A percentile compares a stretch with the other conserved stretches of the same genome.
Evolutionary conservation across 2,888 invertebrate species (phyloP).

Genomic region (Megalurothrips usitatus): DNA sequence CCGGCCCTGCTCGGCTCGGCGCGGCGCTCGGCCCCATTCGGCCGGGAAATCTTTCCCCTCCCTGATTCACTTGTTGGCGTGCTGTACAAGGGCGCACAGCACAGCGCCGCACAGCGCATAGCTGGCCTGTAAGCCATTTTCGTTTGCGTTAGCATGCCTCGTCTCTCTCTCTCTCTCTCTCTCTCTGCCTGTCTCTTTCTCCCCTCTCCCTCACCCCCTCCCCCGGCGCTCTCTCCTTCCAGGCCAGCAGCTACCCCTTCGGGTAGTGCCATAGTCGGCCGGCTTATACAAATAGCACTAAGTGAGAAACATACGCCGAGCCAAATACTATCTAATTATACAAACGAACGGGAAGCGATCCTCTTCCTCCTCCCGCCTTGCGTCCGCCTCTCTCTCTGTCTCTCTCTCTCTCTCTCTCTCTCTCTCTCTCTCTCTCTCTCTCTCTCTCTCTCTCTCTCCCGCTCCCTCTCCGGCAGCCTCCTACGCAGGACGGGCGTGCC

Average conservation of each 20-base stretch:
- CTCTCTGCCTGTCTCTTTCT: too few species aligned
- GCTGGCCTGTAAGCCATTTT: too few species aligned
- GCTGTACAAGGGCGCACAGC: not conserved
- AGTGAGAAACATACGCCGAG: conserved; percentile 2
- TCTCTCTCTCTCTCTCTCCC: not conserved
- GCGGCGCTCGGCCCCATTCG: not conserved
- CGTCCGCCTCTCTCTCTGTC: not conserved
- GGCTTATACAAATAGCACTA: not conserved
- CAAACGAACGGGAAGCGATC: conserved; percentile 6
- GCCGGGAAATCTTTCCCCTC: not conserved
- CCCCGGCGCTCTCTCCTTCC: not conserved
- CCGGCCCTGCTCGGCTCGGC: not conserved
- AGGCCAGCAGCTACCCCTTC: not conserved
- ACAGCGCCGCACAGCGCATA: too few species aligned
- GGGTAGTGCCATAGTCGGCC: not conserved
- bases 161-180: too few species aligned
- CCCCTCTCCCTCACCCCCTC: too few species aligned
- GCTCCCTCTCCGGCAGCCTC: not conserved
- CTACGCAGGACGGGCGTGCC: not conserved
- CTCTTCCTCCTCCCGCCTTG: not conserved
- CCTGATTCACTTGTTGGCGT: conserved; percentile 2
- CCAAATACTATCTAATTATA: not conserved
- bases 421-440: not conserved
- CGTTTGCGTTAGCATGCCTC: too few species aligned
- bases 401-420: not conserved